These are phyloP conservation scores for Balearica regulorum DNA, from an alignment of 2,797 vertebrate species.

Conservation along the genomic window DNA sequence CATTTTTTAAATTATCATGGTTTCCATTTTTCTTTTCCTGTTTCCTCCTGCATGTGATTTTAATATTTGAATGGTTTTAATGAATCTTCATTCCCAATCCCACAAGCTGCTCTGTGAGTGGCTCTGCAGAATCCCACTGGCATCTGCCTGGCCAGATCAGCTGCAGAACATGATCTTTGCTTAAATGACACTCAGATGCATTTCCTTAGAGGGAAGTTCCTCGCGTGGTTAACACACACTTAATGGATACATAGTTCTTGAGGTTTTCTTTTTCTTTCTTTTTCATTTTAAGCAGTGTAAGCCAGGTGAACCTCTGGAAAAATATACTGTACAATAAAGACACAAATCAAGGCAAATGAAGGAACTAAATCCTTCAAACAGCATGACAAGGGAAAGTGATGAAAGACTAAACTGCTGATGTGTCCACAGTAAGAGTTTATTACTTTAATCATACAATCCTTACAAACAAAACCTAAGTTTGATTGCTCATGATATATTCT, in stretches of 20 bases:
- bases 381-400: not conserved
- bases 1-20: not conserved
- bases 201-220: not conserved
- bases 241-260: not conserved
- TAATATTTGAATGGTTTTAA: not conserved
- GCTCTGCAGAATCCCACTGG: not conserved
- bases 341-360: not conserved
- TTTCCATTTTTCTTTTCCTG: not conserved
- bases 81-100: not conserved
- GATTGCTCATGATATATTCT: not conserved
- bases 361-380: not conserved
- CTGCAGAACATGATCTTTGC: not conserved
- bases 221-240: not conserved
- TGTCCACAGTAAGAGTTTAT: not conserved
- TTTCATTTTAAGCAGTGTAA: not conserved
- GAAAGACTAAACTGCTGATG: not conserved
- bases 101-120: not conserved
- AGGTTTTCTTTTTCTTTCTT: not conserved
- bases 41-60: not conserved
- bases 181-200: not conserved
- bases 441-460: not conserved
- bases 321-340: not conserved
- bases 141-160: not conserved
- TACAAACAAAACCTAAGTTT: not conserved
- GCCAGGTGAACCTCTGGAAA: not conserved